Conservation (phyloP, 2,113 vertebrate species). For the Mus spicilegus region DNA sequence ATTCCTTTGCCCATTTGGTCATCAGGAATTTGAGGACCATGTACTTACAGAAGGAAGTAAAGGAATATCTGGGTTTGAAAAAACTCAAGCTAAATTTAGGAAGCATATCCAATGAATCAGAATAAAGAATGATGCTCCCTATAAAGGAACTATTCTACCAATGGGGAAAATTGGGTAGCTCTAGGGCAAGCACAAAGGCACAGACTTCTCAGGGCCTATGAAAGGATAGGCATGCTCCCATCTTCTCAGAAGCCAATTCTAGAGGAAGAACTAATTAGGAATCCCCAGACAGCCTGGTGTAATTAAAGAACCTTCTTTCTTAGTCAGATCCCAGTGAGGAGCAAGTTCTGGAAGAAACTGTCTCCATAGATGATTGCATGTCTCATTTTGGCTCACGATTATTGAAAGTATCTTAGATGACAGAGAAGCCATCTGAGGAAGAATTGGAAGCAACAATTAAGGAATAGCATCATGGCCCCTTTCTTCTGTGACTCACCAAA, state of each 20-base stretch:
- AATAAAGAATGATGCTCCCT: background rate
- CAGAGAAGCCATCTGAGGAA: background rate
- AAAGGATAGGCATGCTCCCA: background rate
- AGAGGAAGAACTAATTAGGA: slow-evolving; percentile 3
- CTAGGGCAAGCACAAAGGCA: background rate
- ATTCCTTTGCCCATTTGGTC: background rate
- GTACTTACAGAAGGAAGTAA: background rate
- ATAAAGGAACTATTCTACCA: background rate
- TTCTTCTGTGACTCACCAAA: background rate
- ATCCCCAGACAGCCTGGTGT: background rate
- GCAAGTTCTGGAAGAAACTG: background rate
- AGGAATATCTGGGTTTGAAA: background rate
- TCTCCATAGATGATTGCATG: background rate
- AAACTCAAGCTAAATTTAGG: background rate
- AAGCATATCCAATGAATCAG: background rate
- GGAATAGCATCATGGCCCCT: background rate
- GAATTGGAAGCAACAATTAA: background rate
- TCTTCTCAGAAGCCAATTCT: slow-evolving; percentile 28
- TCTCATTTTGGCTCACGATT: background rate
- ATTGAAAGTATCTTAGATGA: background rate
- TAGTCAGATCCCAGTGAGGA: background rate
- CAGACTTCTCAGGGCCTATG: background rate
- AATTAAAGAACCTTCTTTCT: slow-evolving; percentile 24
- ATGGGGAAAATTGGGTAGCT: background rate
- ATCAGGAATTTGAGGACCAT: background rate